Conservation (phyloP, 2,113 vertebrate species). For the Limnothrissa miodon region DNA sequence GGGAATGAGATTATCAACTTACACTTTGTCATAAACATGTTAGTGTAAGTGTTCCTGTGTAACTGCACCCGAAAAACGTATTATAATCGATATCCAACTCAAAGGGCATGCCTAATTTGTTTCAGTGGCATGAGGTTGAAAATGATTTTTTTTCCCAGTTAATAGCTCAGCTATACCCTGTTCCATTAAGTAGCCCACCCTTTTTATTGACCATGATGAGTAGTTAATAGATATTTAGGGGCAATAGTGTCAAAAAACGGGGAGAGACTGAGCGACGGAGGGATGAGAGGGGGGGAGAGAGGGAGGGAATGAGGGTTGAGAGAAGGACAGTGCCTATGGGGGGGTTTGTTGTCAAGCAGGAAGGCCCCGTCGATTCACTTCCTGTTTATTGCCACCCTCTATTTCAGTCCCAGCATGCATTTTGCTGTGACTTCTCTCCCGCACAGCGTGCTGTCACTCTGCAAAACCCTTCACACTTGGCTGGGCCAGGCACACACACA, state of each 20-base stretch:
- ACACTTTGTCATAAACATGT: no score
- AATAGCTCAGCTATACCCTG: neutral
- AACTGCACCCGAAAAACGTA: no score
- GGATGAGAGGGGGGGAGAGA: neutral
- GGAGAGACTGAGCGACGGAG: neutral
- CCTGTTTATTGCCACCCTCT: conserved; percentile 27
- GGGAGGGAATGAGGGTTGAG: neutral
- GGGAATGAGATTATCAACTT: no score
- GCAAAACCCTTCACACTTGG: neutral
- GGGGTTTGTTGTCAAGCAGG: conserved; percentile 22
- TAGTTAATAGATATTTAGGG: neutral
- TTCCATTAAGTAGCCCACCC: neutral
- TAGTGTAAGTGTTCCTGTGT: no score
- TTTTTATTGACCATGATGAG: neutral
- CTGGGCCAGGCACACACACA: conserved; percentile 20
- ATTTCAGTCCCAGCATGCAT: conserved; percentile 20
- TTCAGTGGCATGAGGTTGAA: neutral
- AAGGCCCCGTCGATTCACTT: conserved; percentile 30
- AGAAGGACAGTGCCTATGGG: neutral
- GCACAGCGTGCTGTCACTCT: conserved; percentile 22
- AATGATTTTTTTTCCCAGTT: neutral
- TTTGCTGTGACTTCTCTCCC: conserved; percentile 35
- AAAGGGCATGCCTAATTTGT: no score
- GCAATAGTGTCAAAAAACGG: neutral
- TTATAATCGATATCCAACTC: no score